A percentile compares a stretch with the other conserved stretches of the same genome.
phyloP scores from a whole-genome alignment of 2,888 invertebrate species.

The Erannis defoliaria region DNA sequence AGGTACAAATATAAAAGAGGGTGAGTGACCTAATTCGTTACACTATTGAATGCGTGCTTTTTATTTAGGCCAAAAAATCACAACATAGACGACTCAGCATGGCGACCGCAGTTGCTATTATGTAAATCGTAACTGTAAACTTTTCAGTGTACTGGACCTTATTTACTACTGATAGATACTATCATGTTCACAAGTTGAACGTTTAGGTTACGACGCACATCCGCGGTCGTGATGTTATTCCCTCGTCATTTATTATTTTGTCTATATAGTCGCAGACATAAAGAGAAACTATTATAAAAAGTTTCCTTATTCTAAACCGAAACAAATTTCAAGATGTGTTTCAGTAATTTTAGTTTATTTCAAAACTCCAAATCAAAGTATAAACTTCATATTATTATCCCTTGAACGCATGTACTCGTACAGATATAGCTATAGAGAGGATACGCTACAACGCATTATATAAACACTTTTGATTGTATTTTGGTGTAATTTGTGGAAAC shows the following conservation, averaged over 20 bases:
- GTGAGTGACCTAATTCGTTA: background rate
- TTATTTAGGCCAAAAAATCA: background rate
- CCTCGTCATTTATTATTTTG: background rate
- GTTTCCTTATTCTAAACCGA: no score
- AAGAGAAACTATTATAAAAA: no score
- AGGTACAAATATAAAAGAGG: constrained; percentile 30
- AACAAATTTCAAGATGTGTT: background rate
- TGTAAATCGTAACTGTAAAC: background rate
- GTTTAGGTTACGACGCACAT: background rate
- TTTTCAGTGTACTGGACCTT: background rate
- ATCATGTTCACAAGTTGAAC: no score
- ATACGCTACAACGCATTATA: background rate
- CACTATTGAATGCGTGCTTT: constrained; percentile 4
- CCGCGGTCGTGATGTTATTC: background rate
- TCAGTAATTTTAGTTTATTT: background rate
- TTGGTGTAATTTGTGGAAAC: constrained; percentile 12
- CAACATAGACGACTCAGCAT: background rate
- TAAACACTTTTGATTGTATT: constrained; percentile 7
- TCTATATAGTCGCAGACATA: background rate
- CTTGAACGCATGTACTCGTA: background rate
- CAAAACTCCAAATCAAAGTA: constrained; percentile 1
- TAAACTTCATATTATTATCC: background rate
- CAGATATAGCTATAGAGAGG: background rate
- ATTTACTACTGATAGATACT: no score
- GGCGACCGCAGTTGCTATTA: background rate